phyloP scores from a whole-genome alignment of 2,113 vertebrate genomes.

The Xyrauchen texanus region DNA sequence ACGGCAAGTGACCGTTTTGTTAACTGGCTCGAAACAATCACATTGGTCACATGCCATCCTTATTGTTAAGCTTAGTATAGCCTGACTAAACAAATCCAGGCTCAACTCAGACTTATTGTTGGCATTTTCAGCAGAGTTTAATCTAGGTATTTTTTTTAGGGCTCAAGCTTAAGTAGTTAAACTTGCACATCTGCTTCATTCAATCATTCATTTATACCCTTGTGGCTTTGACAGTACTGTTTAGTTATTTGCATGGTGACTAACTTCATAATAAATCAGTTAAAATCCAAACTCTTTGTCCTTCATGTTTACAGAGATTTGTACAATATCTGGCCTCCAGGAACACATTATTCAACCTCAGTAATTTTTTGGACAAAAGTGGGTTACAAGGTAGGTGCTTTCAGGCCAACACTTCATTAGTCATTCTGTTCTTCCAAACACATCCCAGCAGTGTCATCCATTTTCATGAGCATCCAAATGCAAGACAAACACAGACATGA shows the following conservation, averaged over 20 bases:
- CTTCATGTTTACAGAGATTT: constrained; percentile 78
- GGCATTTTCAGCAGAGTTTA: no score
- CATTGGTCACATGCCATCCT: no score
- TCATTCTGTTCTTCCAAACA: constrained; percentile 10
- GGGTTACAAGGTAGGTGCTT: constrained; percentile 85
- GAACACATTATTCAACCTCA: constrained; percentile 92
- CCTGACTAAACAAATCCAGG: not conserved
- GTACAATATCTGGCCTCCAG: constrained; percentile 93
- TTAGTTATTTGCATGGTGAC: not conserved
- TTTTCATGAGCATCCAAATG: constrained; percentile 4
- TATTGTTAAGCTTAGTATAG: not conserved
- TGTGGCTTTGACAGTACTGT: not conserved
- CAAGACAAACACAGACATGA: not conserved
- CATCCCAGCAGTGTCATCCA: constrained; percentile 13
- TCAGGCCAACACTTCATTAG: not conserved
- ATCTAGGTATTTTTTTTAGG: not conserved
- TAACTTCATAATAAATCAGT: not conserved
- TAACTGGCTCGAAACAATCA: no score
- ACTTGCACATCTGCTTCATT: not conserved
- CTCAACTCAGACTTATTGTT: not conserved
- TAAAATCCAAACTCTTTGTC: constrained; percentile 21
- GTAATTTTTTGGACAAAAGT: constrained; percentile 94
- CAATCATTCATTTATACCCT: not conserved
- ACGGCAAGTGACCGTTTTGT: no score
- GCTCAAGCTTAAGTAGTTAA: not conserved